Evolutionary conservation across 2,888 invertebrate species (phyloP).

Genomic region (Drosophila lacicola): DNA sequence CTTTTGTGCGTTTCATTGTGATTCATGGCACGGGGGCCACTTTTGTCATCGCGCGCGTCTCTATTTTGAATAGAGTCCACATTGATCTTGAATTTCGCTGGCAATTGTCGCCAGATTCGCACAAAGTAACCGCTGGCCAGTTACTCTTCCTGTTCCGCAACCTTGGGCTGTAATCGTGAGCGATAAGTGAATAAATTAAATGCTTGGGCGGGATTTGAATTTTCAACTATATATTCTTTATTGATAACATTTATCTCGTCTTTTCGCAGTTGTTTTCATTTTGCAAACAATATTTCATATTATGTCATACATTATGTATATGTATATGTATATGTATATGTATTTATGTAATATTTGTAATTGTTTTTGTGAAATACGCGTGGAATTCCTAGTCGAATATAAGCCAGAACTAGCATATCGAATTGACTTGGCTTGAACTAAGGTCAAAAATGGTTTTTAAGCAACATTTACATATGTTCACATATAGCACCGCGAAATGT

Average conservation of each 20-base stretch:
- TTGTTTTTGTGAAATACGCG: conserved; percentile 41
- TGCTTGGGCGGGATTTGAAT: conserved; percentile 49
- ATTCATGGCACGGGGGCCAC: conserved; percentile 53
- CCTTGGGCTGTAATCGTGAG: conserved; percentile 46
- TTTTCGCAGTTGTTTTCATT: conserved; percentile 63
- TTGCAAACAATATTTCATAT: conserved; percentile 64
- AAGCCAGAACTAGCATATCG: conserved; percentile 42
- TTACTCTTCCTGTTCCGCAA: conserved; percentile 69
- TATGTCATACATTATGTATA: conserved; percentile 63
- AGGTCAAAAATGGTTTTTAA: conserved; percentile 35
- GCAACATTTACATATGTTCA: conserved; percentile 59
- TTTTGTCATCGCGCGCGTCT: conserved; percentile 36
- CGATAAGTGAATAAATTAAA: conserved; percentile 21
- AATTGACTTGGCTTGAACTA: conserved; percentile 54
- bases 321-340: conserved; percentile 62
- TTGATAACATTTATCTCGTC: conserved; percentile 77
- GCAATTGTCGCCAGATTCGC: conserved; percentile 54
- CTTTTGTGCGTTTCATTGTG: conserved; percentile 63
- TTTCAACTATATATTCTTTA: conserved; percentile 82
- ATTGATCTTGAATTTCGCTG: conserved; percentile 75
- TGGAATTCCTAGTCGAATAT: conserved; percentile 53
- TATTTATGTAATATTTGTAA: conserved; percentile 36
- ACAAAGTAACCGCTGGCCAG: conserved; percentile 16
- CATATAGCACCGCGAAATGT: conserved; percentile 80
- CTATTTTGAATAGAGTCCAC: conserved; percentile 57